Conservation (phyloP, 2,797 vertebrate species). For the Amazonetta brasiliensis region DNA sequence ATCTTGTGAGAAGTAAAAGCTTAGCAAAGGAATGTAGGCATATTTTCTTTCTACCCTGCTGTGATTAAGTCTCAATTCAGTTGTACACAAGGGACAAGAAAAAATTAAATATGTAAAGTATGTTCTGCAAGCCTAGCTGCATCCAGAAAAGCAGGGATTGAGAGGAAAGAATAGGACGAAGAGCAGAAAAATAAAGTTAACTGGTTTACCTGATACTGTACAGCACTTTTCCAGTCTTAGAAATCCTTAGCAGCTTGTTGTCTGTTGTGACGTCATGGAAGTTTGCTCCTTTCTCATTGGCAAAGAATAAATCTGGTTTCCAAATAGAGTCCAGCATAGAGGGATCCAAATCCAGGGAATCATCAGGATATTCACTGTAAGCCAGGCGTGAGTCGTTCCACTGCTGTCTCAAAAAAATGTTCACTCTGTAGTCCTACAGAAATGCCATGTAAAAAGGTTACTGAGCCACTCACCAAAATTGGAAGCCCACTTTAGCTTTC, state of each 20-base stretch:
- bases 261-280: slow-evolving; percentile 98
- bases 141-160: background rate
- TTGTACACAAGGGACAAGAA: background rate
- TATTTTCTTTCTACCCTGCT: background rate
- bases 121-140: background rate
- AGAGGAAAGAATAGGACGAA: background rate
- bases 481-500: background rate
- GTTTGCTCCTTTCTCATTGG: slow-evolving; percentile 98
- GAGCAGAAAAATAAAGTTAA: background rate
- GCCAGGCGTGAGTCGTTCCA: slow-evolving; percentile 97
- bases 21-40: background rate
- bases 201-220: slow-evolving; percentile 95
- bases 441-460: slow-evolving; percentile 73
- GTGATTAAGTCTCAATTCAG: background rate
- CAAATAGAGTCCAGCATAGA: slow-evolving; percentile 99
- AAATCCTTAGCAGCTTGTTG: slow-evolving; percentile 97
- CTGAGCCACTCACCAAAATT: slow-evolving; percentile 1
- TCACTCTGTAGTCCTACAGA: slow-evolving; percentile 98
- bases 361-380: slow-evolving; percentile 96
- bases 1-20: background rate
- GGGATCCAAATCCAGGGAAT: slow-evolving; percentile 96
- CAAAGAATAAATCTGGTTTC: slow-evolving; percentile 99
- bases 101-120: background rate
- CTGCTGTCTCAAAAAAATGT: slow-evolving; percentile 98
- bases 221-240: slow-evolving; percentile 94